Evolutionary conservation across 2,888 invertebrate species (phyloP), one percentile per base, ranked within the genome.

Genomic region (Limnephilus marmoratus): DNA sequence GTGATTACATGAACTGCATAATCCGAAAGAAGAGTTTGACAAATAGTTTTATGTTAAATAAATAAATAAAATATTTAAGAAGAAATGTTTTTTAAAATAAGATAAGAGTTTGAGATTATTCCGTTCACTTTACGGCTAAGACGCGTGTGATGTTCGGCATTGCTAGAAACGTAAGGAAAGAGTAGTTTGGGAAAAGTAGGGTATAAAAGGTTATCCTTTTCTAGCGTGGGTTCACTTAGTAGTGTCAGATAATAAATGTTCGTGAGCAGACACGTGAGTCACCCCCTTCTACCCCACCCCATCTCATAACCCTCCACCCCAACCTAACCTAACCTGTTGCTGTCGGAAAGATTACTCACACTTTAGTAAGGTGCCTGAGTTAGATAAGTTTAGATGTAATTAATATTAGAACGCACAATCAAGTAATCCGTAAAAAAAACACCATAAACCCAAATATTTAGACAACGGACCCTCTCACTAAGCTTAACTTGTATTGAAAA

Each of bases 231-330:
- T 81, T 90, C 92, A 90, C 92, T 92, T 92, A 92, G 92, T 85
- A 45, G 87, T 90, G 92, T 87, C 92, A 92, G 87, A 88, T 87
- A 90, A 86, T 87, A 88, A 92, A 92, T 90, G 87, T 88, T 87
- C 87, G 45, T 90, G 90, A 41, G 87, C 83, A 37, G 82, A 53
- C 89, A 90, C 81, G 90, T 90, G 90, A 80, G 85, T 82, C 82
- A 85, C 86, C 45, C 86, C 83, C 83, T 37, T 83, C 83, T 68
- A 4, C 68, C 24, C 68, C n/a, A 7, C 24, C 68, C 24, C 68
- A 68, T 9, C 24, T 9, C n/a, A 9, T 24, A 5, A 68, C 24
- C 24, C 24, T 9, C 34, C 82, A 4, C 82, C 82, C 82, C 82
- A 82, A 29, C 53, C 82, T 83, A 85, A 83, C 91, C 89, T 90